These are phyloP conservation scores for Carlito syrichta DNA, from an alignment of 2,113 vertebrate genomes.

Conservation along the genomic window DNA sequence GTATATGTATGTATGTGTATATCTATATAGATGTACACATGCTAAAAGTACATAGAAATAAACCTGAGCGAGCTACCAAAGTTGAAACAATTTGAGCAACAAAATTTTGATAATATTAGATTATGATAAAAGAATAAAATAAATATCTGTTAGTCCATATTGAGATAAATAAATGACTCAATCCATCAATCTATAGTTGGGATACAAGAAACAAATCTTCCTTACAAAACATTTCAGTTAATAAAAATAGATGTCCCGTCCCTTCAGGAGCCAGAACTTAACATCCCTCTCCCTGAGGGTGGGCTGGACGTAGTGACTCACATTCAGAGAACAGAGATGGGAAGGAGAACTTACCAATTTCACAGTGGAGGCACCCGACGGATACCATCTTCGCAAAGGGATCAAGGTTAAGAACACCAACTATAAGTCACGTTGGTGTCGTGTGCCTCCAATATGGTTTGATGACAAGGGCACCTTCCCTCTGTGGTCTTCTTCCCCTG, in stretches of 20 bases:
- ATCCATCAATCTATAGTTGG: too few species aligned
- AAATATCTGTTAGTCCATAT: too few species aligned
- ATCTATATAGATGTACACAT: neutral
- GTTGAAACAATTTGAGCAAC: neutral
- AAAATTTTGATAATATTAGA: neutral
- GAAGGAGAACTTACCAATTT: too few species aligned
- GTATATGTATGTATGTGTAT: too few species aligned
- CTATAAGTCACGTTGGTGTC: fast-evolving
- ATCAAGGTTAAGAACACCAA: fast-evolving
- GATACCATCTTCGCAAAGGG: too few species aligned
- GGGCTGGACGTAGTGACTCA: too few species aligned
- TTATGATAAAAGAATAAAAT: neutral
- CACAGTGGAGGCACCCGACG: neutral
- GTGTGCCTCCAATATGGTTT: neutral
- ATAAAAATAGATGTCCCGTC: too few species aligned
- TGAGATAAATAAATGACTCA: neutral
- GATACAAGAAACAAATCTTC: neutral
- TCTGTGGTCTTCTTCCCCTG: too few species aligned
- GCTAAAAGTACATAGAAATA: neutral
- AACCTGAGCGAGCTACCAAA: neutral
- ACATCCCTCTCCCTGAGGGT: neutral
- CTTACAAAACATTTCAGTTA: neutral
- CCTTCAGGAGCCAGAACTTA: neutral
- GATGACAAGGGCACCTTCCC: neutral
- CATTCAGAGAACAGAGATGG: neutral